These are phyloP conservation scores for Drosophila prolongata DNA, from an alignment of 2,888 invertebrate species.

Conservation along the genomic window DNA sequence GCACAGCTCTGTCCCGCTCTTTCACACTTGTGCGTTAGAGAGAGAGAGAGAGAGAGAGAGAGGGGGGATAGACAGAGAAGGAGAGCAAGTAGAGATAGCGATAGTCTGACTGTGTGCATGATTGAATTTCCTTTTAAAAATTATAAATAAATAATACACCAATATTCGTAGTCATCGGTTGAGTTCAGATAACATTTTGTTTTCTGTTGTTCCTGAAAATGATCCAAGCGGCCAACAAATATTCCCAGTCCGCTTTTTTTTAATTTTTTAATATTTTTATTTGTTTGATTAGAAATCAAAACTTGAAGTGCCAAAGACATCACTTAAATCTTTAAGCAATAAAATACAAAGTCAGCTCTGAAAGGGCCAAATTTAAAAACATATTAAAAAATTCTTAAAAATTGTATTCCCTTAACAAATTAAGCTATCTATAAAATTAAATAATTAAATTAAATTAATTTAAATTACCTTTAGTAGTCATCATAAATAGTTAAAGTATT, in stretches of 20 bases:
- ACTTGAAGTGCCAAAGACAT: not conserved
- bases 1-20: conserved; percentile 47
- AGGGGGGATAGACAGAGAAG: not conserved
- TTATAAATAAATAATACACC: conserved; percentile 40
- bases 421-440: too few species aligned
- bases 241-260: not conserved
- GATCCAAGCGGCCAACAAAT: conserved; percentile 5
- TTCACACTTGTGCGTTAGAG: conserved; percentile 4
- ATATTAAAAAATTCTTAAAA: too few species aligned
- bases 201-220: conserved; percentile 22
- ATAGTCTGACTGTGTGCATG: conserved; percentile 18
- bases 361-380: too few species aligned
- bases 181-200: conserved; percentile 51
- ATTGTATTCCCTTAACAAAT: too few species aligned
- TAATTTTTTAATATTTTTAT: not conserved
- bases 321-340: too few species aligned
- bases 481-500: conserved; percentile 1
- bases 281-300: not conserved
- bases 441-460: too few species aligned
- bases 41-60: not conserved
- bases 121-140: conserved; percentile 47
- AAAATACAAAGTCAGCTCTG: too few species aligned
- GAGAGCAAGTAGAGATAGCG: not conserved
- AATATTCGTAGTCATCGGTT: conserved; percentile 51
- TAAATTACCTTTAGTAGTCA: too few species aligned